Evolutionary conservation across 1,140 invertebrate genomes (phyloP), one percentile per base, ranked within the genome.

Genomic region (Ridgeia piscesae): DNA sequence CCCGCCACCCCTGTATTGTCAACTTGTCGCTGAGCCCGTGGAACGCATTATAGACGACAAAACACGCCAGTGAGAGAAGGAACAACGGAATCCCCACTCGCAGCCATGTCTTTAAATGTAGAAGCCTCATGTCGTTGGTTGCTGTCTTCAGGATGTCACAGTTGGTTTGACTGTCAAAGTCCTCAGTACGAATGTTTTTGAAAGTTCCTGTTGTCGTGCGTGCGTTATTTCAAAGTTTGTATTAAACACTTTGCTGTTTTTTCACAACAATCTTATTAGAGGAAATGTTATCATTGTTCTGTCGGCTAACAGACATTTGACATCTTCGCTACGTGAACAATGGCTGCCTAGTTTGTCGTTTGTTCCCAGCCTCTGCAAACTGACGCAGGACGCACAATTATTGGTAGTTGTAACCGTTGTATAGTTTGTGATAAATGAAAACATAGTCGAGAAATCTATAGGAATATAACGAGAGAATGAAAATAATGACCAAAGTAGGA

Each of bases 11-110:
- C 2, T 4, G 58, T 21, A 31, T 21, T 21, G 58, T 77, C 17
- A 77, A 77, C 58, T 77, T 77, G 6, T 77, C 58, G 35, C 31
- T 92, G 94, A 94, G 33, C 94, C 94, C 11, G 58, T 50, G 31
- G 35, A 89, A 48, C 93, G 93, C 35, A 91, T 77, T 17, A 21
- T 27, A 17, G 58, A 77, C 17, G 58, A 77, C 58, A 21, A 77
- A 21, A 77, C 11, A 77, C 27, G 58, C 27, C 11, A 77, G 58
- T 21, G 58, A 77, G 17, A 77, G 2, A 31, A 77, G 58, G 11
- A 77, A 31, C 58, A 77, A 77, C 11, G 27, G 58, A 77, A 77
- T 77, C 58, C 58, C 58, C 58, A 77, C 58, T 77, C 58, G 58
- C 58, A 77, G 6, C 58, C 58, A 77, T 77, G 11, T 77, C 6